These are phyloP conservation scores for Mythimna pallens DNA, from an alignment of 2,888 invertebrate species.

Conservation along the genomic window DNA sequence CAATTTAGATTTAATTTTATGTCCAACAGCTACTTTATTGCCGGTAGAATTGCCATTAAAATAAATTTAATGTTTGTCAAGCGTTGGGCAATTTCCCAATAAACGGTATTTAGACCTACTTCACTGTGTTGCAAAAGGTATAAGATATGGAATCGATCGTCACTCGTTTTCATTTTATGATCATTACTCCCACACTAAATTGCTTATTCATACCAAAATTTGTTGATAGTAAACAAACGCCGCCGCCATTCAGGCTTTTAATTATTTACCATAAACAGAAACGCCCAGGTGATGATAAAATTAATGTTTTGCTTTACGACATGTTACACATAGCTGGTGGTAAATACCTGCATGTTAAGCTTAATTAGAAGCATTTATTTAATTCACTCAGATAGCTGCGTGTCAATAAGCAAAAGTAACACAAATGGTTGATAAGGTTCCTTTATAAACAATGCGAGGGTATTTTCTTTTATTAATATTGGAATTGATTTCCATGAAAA, in stretches of 20 bases:
- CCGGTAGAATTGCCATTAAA: slow-evolving; percentile 57
- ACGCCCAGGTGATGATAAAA: slow-evolving; percentile 63
- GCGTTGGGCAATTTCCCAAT: slow-evolving; percentile 59
- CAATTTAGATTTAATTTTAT: slow-evolving; percentile 67
- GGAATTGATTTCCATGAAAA: neutral
- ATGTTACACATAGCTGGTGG: slow-evolving; percentile 44
- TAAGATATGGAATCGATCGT: slow-evolving; percentile 38
- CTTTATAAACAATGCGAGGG: neutral
- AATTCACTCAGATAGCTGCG: slow-evolving; percentile 4
- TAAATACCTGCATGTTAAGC: slow-evolving; percentile 34
- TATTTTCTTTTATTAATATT: neutral
- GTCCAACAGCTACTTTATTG: slow-evolving; percentile 61
- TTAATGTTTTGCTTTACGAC: slow-evolving; percentile 63
- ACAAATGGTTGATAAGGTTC: neutral
- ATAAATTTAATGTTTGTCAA: slow-evolving; percentile 63
- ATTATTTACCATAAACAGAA: slow-evolving; percentile 69
- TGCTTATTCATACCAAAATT: slow-evolving; percentile 66
- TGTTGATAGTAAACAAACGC: slow-evolving; percentile 61
- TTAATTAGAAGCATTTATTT: slow-evolving; percentile 31
- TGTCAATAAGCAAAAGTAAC: slow-evolving; percentile 19
- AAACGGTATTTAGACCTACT: slow-evolving; percentile 62
- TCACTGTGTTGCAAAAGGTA: slow-evolving; percentile 37
- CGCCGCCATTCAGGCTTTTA: slow-evolving; percentile 59
- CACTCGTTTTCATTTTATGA: slow-evolving; percentile 52
- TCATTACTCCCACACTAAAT: slow-evolving; percentile 61